A percentile compares a stretch with the other conserved stretches of the same genome.
Evolutionary conservation across 2,888 invertebrate genomes (phyloP).

Genomic region (Stenodema calcarata): DNA sequence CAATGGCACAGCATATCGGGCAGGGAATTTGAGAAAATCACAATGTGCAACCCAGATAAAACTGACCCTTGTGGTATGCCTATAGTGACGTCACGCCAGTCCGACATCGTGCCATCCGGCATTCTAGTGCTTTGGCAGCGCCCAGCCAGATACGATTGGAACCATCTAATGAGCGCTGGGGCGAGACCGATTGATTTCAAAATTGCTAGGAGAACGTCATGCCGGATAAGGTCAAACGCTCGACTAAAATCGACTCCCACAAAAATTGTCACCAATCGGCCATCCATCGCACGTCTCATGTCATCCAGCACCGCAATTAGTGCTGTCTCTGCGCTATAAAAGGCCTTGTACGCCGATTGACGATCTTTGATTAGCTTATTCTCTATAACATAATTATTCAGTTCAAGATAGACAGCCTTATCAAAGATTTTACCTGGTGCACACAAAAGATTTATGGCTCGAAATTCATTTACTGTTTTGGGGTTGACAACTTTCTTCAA

Average conservation of each 20-base stretch:
- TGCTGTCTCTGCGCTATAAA: not conserved
- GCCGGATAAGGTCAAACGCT: no score
- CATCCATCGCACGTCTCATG: no score
- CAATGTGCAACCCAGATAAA: not conserved
- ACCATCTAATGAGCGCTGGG: no score
- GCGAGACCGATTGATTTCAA: no score
- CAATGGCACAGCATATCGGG: not conserved
- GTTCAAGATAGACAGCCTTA: not conserved
- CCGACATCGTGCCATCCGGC: no score
- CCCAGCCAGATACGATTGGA: no score
- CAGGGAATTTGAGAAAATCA: not conserved
- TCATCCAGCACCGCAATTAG: no score
- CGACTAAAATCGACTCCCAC: no score
- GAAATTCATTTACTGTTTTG: not conserved
- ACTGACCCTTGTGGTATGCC: not conserved
- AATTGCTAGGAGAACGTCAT: no score
- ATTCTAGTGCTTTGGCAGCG: no score
- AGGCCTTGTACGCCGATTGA: not conserved
- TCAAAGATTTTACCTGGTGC: not conserved
- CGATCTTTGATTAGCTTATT: not conserved
- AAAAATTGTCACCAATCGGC: no score
- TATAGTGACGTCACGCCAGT: no score
- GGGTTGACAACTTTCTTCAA: not conserved
- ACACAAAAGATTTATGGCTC: not conserved
- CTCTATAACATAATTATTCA: not conserved